Evolutionary conservation across 2,113 vertebrate genomes (phyloP), one percentile per base, ranked within the genome.

Genomic region (Odocoileus virginianus): DNA sequence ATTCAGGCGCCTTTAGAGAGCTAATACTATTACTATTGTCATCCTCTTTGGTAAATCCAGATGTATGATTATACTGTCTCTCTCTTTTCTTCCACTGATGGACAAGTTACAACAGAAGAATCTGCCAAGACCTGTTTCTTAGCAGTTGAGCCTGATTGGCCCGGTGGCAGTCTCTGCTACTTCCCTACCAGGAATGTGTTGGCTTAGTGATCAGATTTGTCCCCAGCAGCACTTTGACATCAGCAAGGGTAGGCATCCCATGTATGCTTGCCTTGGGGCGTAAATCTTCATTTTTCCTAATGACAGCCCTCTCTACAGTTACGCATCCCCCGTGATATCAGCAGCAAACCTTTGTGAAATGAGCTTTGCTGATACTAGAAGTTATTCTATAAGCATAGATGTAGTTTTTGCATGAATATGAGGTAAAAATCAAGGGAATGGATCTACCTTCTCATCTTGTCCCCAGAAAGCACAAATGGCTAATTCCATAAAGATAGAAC

Each of bases 161-260:
- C 79, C 74, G 45, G 6, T 84, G 57, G n/a, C 10, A 58, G 5
- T 54, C 64, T 58, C 27, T 64, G 33, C 87, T 40, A 43, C 76
- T 97, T 95, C 28, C 93, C 45, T 60, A 33, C 60, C 7, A 17
- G 19, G 28, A 91, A 79, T 64, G 28, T 60, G 9, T 76, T 89
- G 50, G n/a, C 47, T 57, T 27, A 33, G 17, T 78, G 27, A 82
- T 94, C 45, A 87, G 60, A 94, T 96, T n/a, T 91, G 33, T 89
- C 84, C 79, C 55, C 61, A 89, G 78, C 47, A 93, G 47, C 55
- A 85, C 86, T 95, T 93, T 94, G 83, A 88, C 55, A 87, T 87
- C 74, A 94, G 81, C 54, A 95, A 93, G 79, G 45, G 21, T 78
- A 89, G 95, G 93, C 33, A 30, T 85, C 58, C 74, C 23, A 7